Evolutionary conservation across 2,797 vertebrate species (phyloP).

Genomic region (Heterohyrax brucei): DNA sequence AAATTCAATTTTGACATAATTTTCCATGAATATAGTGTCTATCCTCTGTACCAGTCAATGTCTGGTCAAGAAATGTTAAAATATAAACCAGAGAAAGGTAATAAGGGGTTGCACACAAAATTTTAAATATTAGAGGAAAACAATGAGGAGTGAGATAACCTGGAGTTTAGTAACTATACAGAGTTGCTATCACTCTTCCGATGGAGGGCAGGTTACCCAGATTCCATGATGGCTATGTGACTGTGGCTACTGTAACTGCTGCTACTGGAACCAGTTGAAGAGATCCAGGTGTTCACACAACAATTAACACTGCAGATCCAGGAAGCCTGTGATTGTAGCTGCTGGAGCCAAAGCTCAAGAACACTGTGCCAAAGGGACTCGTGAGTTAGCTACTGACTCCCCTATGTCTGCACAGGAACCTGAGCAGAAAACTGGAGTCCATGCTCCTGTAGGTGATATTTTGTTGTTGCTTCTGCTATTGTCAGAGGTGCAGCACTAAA

Average conservation of each 20-base stretch:
- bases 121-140: not conserved
- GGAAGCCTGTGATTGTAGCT: not conserved
- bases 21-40: not conserved
- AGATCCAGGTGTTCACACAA: not conserved
- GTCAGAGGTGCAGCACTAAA: not conserved
- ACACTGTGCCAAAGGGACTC: no score
- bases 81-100: constrained; percentile 15
- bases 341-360: not conserved
- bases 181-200: not conserved
- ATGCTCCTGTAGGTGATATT: not conserved
- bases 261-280: not conserved
- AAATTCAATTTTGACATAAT: not conserved
- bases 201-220: not conserved
- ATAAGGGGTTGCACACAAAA: not conserved
- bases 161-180: not conserved
- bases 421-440: not conserved
- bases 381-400: not conserved
- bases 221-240: not conserved
- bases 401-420: not conserved
- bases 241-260: not conserved
- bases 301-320: not conserved
- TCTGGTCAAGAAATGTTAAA: constrained; percentile 8
- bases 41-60: not conserved
- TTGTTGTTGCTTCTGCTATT: not conserved
- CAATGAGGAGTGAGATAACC: not conserved